Evolutionary conservation across 1,140 invertebrate species (phyloP), one percentile per base, ranked within the genome.

Genomic region (Rhopalosiphum padi): DNA sequence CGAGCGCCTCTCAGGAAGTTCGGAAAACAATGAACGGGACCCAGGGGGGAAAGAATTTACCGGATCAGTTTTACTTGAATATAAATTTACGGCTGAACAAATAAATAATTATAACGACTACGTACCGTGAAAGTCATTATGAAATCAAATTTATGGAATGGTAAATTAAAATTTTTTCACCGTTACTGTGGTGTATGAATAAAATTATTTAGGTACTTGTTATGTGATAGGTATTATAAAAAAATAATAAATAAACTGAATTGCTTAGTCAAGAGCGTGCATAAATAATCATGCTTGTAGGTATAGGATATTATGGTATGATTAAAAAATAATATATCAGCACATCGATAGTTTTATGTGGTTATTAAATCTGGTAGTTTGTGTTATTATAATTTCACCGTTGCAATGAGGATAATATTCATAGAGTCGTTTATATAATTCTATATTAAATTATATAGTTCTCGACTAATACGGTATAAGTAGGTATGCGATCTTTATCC

Each of bases 131-230:
- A 77, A 77, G 60, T 77, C 30, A 77, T 77, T 77, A 77, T 77
- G n/a, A 77, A 77, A 77, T 77, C n/a, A n/a, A 77, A 77, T 77
- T 77, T 77, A 77, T n/a, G n/a, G n/a, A 77, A 77, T 77, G n/a
- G n/a, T 77, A 77, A 77, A 77, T 77, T 77, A 77, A n/a, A 68
- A n/a, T 15, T 5, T 5, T 77, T 77, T 77, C n/a, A n/a, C 18
- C 15, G 5, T 68, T 18, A 68, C 30, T n/a, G 30, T n/a, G 60
- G 30, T 77, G 0, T n/a, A n/a, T 5, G 30, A 11, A n/a, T n/a
- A 68, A 3, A 68, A 68, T 68, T 68, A n/a, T 68, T 68, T 68
- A 41, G 41, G 41, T 41, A 68, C 60, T 30, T n/a, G 30, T n/a
- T 68, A 18, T 15, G 11, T 18, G 48, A 51, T n/a, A 55, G 1